Base-by-base conservation (phyloP, 2,888 invertebrate species). In the Troglohyphantes excavatus region DNA sequence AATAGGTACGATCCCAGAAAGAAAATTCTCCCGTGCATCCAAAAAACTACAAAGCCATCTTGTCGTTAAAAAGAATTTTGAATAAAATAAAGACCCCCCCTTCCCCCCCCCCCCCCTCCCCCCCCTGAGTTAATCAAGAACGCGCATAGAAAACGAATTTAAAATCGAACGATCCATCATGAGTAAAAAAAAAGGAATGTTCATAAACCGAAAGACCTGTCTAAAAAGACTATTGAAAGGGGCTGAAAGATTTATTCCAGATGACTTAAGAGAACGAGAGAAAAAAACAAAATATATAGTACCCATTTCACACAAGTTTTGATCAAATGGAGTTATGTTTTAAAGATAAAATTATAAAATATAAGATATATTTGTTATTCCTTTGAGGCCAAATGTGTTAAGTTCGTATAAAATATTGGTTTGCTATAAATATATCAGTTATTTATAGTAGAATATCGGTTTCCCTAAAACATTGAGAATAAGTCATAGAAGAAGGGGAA, bases 151-250 rank as follows among this genome's bases (percentile, higher is more conserved):
- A 68, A 68, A 68, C 68, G 68, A 68, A 68, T 68, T 68, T 68
- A 33, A 68, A 68, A 68, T 68, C 68, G 68, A 68, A 33, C 68
- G 6, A 68, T 68, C 21, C 33, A 68, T 68, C 68, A 68, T 11
- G 19, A 19, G 68, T 13, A 7, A 65, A 68, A 26, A 13, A 23
- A 33, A 33, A n/a, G 68, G 21, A 68, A 33, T 68, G 29, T 68
- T 68, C 68, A 68, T 68, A 68, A 68, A 68, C 68, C n/a, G 33
- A 33, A 68, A 33, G 17, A 33, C 21, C 33, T 68, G 19, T 68
- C n/a, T 29, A 33, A 33, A 33, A n/a, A 68, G 33, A 68, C 0
- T 68, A 65, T 68, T 68, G 68, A n/a, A 19, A 68, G 33, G 29
- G 26, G 27, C 2, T 23, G 39, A 11, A 17, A 53, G 53, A 53